Conservation (phyloP, 2,113 vertebrate species). For the Hippocampus comes region DNA sequence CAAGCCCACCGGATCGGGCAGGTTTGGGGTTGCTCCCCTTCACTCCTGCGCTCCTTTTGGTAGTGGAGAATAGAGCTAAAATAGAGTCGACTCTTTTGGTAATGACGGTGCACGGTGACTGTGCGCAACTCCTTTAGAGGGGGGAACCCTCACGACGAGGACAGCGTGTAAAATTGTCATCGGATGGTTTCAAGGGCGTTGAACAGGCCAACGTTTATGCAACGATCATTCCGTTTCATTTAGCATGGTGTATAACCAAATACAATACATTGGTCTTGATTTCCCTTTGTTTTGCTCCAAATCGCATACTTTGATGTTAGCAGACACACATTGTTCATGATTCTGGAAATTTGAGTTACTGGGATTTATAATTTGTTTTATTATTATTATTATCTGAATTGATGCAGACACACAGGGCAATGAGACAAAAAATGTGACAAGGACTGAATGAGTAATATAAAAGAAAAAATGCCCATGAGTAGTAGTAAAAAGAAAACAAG, state of each 20-base stretch:
- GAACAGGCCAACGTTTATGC: neutral
- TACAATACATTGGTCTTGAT: too few relatives aligned
- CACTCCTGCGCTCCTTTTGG: conserved; percentile 43
- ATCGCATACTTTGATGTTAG: neutral
- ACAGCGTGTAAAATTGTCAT: conserved; percentile 13
- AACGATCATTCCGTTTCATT: neutral
- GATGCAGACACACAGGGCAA: too few relatives aligned
- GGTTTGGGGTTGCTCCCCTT: conserved; percentile 36
- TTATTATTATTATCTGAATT: neutral
- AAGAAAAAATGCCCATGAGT: too few relatives aligned
- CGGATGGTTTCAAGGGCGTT: neutral
- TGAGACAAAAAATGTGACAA: too few relatives aligned
- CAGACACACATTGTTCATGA: neutral
- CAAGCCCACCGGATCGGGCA: conserved; percentile 37
- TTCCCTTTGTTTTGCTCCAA: too few relatives aligned
- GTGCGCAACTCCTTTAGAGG: conserved; percentile 42
- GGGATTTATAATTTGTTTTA: neutral
- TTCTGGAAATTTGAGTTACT: neutral
- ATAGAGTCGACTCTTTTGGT: conserved; percentile 66
- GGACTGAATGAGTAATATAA: too few relatives aligned
- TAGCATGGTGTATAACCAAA: neutral
- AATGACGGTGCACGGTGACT: conserved; percentile 10
- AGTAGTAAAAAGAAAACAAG: too few relatives aligned
- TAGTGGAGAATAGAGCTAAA: conserved; percentile 40
- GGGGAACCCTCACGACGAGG: neutral